These are phyloP conservation scores for Agrotis clavis DNA, from an alignment of 2,888 invertebrate genomes.

Conservation along the genomic window DNA sequence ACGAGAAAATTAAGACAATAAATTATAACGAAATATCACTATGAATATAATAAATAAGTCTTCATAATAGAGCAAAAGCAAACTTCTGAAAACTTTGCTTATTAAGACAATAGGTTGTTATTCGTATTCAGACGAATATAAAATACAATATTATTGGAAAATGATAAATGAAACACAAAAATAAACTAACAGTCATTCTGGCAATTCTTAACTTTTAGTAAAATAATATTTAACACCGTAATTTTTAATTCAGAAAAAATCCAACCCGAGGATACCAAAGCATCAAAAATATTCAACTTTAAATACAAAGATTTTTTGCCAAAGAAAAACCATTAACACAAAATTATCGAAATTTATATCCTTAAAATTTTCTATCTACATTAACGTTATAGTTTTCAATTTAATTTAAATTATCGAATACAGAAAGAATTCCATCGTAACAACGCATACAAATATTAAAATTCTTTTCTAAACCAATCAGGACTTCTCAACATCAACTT, in stretches of 20 bases:
- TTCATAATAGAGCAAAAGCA: constrained; percentile 23
- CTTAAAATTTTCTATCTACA: not conserved
- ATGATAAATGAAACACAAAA: not conserved
- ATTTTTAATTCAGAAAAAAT: not conserved
- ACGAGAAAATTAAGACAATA: constrained; percentile 11
- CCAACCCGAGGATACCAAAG: constrained; percentile 4
- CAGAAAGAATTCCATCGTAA: not conserved
- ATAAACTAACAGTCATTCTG: constrained; percentile 20
- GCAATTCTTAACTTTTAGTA: not conserved
- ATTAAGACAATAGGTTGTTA: constrained; percentile 26
- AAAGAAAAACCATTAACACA: not conserved
- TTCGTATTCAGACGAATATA: constrained; percentile 2
- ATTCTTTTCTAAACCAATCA: constrained; percentile 35
- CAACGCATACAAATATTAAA: constrained; percentile 3
- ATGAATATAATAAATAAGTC: constrained; percentile 38
- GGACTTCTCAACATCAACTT: constrained; percentile 47
- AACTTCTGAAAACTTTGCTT: constrained; percentile 37
- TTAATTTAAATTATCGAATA: constrained; percentile 10
- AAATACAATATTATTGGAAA: constrained; percentile 8
- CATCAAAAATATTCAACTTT: not conserved
- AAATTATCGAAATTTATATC: not conserved
- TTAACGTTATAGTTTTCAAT: not conserved
- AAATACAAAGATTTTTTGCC: not conserved
- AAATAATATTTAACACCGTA: constrained; percentile 2
- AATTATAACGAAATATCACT: constrained; percentile 26